These are phyloP conservation scores for Eupithecia vulgata DNA, from an alignment of 2,888 invertebrate genomes.

Conservation along the genomic window DNA sequence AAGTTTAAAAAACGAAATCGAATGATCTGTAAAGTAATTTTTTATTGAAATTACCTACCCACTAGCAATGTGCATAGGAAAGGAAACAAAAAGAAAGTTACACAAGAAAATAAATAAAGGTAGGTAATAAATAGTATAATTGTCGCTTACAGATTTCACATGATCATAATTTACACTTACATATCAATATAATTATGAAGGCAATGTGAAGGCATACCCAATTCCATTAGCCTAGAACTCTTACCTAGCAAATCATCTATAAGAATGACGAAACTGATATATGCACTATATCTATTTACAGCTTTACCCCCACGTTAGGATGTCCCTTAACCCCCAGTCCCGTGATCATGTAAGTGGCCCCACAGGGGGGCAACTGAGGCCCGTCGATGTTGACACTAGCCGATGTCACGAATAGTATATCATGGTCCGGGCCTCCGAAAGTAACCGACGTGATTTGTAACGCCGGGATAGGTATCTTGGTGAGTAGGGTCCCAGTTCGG, in stretches of 20 bases:
- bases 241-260: not conserved
- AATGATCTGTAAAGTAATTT: no score
- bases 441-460: constrained; percentile 88
- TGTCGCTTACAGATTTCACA: not conserved
- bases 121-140: not conserved
- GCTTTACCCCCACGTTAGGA: constrained; percentile 62
- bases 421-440: constrained; percentile 88
- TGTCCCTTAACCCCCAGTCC: constrained; percentile 85
- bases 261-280: not conserved
- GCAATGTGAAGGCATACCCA: not conserved
- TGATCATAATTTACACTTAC: not conserved
- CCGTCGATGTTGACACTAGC: constrained; percentile 72
- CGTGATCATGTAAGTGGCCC: constrained; percentile 85
- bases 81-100: not conserved
- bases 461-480: constrained; percentile 82
- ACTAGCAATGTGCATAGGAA: not conserved
- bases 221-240: not conserved
- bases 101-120: not conserved
- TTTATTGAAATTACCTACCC: not conserved
- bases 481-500: constrained; percentile 79
- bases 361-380: constrained; percentile 79
- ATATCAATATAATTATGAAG: not conserved
- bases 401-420: constrained; percentile 87
- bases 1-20: no score
- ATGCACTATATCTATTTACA: constrained; percentile 35